Percentiles rank a stretch among this genome's conserved stretches.
These are phyloP conservation scores for Carduelis carduelis DNA, from an alignment of 2,797 vertebrate species.

Conservation along the genomic window DNA sequence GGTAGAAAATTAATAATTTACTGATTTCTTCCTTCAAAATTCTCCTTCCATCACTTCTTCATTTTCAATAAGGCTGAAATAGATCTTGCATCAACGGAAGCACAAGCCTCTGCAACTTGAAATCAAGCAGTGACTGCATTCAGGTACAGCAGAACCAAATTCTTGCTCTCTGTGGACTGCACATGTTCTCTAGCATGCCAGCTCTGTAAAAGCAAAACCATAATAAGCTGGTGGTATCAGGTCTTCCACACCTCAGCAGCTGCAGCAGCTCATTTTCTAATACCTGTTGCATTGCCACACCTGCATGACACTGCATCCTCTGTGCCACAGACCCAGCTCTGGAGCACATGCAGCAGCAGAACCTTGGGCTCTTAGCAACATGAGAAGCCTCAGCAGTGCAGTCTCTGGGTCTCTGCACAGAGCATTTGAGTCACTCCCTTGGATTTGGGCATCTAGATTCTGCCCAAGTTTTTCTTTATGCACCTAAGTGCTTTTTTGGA, in stretches of 20 bases:
- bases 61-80: not conserved
- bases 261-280: not conserved
- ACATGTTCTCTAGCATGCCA: not conserved
- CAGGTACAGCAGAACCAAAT: not conserved
- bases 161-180: not conserved
- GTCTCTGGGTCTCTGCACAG: not conserved
- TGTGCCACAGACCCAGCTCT: not conserved
- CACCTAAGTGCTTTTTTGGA: conserved; percentile 59
- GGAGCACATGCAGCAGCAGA: fast-evolving
- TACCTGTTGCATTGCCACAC: not conserved
- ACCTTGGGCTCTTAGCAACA: not conserved
- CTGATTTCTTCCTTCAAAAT: not conserved
- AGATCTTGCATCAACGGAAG: not conserved
- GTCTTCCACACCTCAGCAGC: not conserved
- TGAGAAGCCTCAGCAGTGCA: not conserved
- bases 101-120: not conserved
- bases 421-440: not conserved
- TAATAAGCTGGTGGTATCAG: not conserved
- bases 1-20: not conserved
- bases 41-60: not conserved
- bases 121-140: not conserved
- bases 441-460: not conserved
- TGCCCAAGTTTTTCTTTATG: not conserved
- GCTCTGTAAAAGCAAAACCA: not conserved
- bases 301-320: not conserved